Evolutionary conservation across 2,797 vertebrate species (phyloP).

Genomic region (Muscicapa striata): DNA sequence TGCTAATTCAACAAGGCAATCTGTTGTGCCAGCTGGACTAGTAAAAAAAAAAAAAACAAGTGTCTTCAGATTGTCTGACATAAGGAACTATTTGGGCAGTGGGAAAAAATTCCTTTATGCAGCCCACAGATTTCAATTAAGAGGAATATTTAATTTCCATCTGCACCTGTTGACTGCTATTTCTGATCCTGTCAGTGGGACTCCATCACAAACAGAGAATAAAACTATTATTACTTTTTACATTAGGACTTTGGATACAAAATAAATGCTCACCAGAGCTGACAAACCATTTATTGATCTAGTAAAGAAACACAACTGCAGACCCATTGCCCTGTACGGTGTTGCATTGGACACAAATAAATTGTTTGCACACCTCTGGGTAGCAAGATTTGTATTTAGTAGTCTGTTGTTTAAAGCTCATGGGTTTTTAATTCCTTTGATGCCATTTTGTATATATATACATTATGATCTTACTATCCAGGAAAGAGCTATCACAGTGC

Average conservation of each 20-base stretch:
- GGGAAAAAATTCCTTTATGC: background rate
- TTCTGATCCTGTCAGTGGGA: background rate
- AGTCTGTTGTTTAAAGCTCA: constrained; percentile 1
- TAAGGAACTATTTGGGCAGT: background rate
- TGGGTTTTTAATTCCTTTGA: background rate
- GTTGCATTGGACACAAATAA: constrained; percentile 54
- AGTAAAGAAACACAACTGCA: background rate
- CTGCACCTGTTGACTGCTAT: background rate
- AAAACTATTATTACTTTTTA: constrained; percentile 10
- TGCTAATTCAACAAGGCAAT: constrained; percentile 17
- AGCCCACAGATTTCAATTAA: background rate
- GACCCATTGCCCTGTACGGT: background rate
- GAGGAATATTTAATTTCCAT: background rate
- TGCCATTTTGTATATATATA: background rate
- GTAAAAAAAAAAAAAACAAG: background rate
- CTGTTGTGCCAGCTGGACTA: constrained; percentile 14
- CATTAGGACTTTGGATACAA: background rate
- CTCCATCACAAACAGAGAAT: background rate
- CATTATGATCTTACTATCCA: background rate
- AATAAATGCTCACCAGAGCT: constrained; percentile 32
- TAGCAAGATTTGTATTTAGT: constrained; percentile 25
- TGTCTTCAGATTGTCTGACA: constrained; percentile 29
- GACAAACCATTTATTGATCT: constrained; percentile 1
- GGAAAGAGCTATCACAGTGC: constrained; percentile 25
- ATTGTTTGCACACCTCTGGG: constrained; percentile 43